Base-by-base conservation (phyloP, 2,113 vertebrate species). In the Onychostoma macrolepis region DNA sequence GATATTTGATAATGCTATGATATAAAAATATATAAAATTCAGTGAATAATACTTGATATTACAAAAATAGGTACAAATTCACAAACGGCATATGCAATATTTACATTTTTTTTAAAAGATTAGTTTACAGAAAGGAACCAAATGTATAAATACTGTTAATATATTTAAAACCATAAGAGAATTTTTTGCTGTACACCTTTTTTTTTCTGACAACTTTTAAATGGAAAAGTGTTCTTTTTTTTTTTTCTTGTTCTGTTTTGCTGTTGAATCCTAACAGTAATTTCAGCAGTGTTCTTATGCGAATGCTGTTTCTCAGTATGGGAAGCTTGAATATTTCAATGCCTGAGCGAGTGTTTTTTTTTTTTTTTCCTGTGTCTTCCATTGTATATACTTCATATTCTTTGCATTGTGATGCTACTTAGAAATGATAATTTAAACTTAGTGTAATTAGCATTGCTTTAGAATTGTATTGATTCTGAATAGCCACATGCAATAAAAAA, bases 401-500 rank as follows among this genome's bases (percentile, higher is more conserved):
- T 94, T 95, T 93, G 95, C 94, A 93, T 95, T 95, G 95, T 96
- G 95, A 95, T 93, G 94, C 96, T 96, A 96, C 96, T 92, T 95
- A 95, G 96, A 96, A 94, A 95, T 92, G 81, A 94, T 96, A 95
- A 96, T 95, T 96, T 96, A 96, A 97, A 94, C 86, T 93, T 96
- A 94, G 95, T 93, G 86, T 97, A 97, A 96, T 94, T 94, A 93
- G 93, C 94, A 93, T 96, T 96, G 97, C 97, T 96, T 96, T 97
- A 97, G 96, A 97, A 83, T 94, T 98, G 96, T 96, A 96, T 96
- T 96, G 96, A 97, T 96, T 95, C 95, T 97, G 96, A 96, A 97
- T 97, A 98, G 97, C 96, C 96, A 98, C 97, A 98, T 96, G 97
- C 97, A 99, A 98, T 98, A 99, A 99, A 97, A 94, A 96, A 94